Percentiles rank a stretch among this genome's conserved stretches.
These are phyloP conservation scores for Lineus longissimus DNA, from an alignment of 1,140 invertebrate species.

Conservation along the genomic window DNA sequence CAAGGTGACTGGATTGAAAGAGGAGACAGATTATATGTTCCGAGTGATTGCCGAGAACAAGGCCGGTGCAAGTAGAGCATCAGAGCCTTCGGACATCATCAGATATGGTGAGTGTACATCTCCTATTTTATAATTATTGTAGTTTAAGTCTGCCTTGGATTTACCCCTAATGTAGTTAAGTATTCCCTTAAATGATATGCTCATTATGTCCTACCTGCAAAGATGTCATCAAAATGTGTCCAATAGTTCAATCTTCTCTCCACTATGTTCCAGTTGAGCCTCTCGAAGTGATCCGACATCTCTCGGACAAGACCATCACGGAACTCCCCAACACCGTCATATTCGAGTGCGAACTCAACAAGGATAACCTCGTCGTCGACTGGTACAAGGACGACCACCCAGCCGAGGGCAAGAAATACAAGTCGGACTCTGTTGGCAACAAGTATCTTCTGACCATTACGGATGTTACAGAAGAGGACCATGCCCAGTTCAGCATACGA, in stretches of 20 bases:
- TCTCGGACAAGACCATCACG: conserved; percentile 30
- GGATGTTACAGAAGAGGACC: neutral
- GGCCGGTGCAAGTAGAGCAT: conserved; percentile 45
- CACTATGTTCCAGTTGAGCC: conserved; percentile 32
- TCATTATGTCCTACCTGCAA: too few relatives aligned
- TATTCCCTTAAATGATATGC: too few relatives aligned
- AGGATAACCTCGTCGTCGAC: conserved; percentile 70
- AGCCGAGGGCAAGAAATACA: conserved; percentile 14
- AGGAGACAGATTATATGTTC: conserved; percentile 63
- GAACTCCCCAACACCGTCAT: conserved; percentile 24
- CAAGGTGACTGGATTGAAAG: conserved; percentile 73
- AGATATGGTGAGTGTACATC: too few relatives aligned
- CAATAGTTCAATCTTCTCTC: too few relatives aligned
- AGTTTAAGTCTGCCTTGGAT: too few relatives aligned
- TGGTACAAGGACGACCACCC: conserved; percentile 79
- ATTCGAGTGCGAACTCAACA: conserved; percentile 59
- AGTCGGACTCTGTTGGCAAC: neutral
- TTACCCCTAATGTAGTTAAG: too few relatives aligned
- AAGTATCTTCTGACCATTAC: neutral
- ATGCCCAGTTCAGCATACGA: neutral
- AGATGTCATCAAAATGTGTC: too few relatives aligned
- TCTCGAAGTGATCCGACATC: conserved; percentile 34
- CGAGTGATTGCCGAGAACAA: conserved; percentile 47
- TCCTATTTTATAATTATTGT: too few relatives aligned
- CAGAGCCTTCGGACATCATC: conserved; percentile 63